phyloP scores from a whole-genome alignment of 2,888 invertebrate genomes.

The Chalcosyrphus nemorum region DNA sequence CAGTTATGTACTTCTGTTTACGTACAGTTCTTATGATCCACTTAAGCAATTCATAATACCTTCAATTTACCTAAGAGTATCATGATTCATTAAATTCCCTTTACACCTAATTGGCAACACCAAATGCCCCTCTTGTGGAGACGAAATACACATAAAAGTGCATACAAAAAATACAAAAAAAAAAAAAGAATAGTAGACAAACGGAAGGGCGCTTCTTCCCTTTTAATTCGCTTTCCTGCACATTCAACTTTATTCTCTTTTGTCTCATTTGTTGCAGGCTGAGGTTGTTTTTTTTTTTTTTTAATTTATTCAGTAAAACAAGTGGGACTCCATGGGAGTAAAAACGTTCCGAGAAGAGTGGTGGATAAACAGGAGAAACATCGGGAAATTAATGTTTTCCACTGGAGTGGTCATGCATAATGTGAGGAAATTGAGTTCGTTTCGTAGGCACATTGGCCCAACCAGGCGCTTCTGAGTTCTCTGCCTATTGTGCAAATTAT shows the following conservation, averaged over 20 bases:
- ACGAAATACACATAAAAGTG: slow-evolving; percentile 2
- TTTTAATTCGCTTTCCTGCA: slow-evolving; percentile 47
- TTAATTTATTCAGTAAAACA: slow-evolving; percentile 50
- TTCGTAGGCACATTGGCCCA: slow-evolving; percentile 52
- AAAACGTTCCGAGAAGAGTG: background rate
- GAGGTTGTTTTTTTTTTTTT: slow-evolving; percentile 34
- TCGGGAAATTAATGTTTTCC: slow-evolving; percentile 68
- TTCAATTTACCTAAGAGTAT: too few species aligned
- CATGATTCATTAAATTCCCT: too few species aligned
- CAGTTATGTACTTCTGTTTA: too few species aligned
- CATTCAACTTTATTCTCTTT: slow-evolving; percentile 57
- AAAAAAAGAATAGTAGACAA: slow-evolving; percentile 12
- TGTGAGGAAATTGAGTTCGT: slow-evolving; percentile 67
- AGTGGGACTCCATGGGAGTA: slow-evolving; percentile 1
- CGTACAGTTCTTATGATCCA: too few species aligned
- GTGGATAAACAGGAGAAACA: background rate
- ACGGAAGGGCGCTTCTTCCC: slow-evolving; percentile 56
- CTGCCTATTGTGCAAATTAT: slow-evolving; percentile 64
- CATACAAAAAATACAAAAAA: background rate
- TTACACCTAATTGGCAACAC: slow-evolving; percentile 47
- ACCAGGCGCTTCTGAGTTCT: slow-evolving; percentile 10
- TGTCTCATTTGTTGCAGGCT: slow-evolving; percentile 55
- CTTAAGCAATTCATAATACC: too few species aligned
- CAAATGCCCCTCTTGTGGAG: background rate
- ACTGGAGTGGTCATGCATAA: slow-evolving; percentile 67